Conservation (phyloP, 2,888 invertebrate species). For the Drosophila rellima region DNA sequence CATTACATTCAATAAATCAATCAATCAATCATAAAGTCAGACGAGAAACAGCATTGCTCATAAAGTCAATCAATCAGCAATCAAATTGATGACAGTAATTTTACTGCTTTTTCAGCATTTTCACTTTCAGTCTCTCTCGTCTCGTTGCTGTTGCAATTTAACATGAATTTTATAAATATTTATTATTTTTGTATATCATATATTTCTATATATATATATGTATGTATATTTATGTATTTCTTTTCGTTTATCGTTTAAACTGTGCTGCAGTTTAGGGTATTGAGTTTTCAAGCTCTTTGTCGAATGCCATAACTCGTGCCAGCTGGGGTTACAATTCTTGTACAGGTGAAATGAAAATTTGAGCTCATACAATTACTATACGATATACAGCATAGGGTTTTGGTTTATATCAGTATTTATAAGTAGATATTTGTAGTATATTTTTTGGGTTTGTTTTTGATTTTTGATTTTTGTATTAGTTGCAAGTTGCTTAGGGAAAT, state of each 20-base stretch:
- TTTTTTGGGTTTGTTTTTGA: constrained; percentile 26
- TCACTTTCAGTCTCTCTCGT: not conserved
- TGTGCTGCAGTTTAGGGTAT: constrained; percentile 52
- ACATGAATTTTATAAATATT: constrained; percentile 24
- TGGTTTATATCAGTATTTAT: constrained; percentile 36
- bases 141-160: constrained; percentile 23
- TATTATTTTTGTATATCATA: constrained; percentile 17
- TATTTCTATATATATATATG: constrained; percentile 13
- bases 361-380: constrained; percentile 67
- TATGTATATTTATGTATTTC: constrained; percentile 7
- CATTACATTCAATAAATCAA: constrained; percentile 64
- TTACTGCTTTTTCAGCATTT: constrained; percentile 19
- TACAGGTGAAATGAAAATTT: constrained; percentile 66
- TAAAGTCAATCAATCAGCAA: constrained; percentile 64
- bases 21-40: constrained; percentile 68
- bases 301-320: constrained; percentile 86
- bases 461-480: constrained; percentile 45
- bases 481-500: constrained; percentile 65
- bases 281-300: constrained; percentile 30
- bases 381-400: constrained; percentile 55
- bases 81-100: constrained; percentile 62
- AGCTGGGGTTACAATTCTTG: constrained; percentile 85
- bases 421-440: constrained; percentile 12
- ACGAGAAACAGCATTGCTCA: constrained; percentile 52
- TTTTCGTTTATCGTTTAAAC: constrained; percentile 33